These are phyloP conservation scores for Cynocephalus volans DNA, from an alignment of 2,113 vertebrate species.

Conservation along the genomic window DNA sequence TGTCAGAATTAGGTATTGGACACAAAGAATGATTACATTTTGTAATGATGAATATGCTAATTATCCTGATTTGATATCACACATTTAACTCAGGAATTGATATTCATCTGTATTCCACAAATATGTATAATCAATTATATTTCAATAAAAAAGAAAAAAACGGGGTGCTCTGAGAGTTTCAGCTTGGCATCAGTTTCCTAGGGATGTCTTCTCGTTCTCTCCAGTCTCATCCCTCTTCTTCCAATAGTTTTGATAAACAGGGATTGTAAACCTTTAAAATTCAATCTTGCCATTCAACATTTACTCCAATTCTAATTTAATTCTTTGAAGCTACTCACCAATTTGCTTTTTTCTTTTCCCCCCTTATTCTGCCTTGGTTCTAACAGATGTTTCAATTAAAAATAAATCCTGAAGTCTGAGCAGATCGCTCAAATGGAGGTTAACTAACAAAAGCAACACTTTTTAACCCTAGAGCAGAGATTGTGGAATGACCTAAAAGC, in stretches of 20 bases:
- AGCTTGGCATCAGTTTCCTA: background rate
- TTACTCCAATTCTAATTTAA: slow-evolving; percentile 72
- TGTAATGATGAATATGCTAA: no score
- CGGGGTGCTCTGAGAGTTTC: background rate
- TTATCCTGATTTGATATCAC: no score
- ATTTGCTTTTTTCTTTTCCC: background rate
- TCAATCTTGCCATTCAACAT: slow-evolving; percentile 63
- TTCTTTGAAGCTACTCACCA: slow-evolving; percentile 67
- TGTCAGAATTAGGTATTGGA: background rate
- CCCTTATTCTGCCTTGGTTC: background rate
- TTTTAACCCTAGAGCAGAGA: background rate
- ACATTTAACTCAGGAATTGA: no score
- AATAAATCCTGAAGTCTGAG: slow-evolving; percentile 13
- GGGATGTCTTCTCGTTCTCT: background rate
- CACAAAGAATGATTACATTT: no score
- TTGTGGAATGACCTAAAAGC: background rate
- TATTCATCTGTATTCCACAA: no score
- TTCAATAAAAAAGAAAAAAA: no score
- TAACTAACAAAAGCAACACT: background rate
- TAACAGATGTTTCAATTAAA: slow-evolving; percentile 71
- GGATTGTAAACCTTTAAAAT: slow-evolving; percentile 69
- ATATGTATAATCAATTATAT: no score
- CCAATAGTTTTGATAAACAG: slow-evolving; percentile 68
- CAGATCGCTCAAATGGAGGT: slow-evolving; percentile 27
- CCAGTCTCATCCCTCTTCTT: background rate